Evolutionary conservation across 2,113 vertebrate genomes (phyloP).

Genomic region (Platichthys flesus): DNA sequence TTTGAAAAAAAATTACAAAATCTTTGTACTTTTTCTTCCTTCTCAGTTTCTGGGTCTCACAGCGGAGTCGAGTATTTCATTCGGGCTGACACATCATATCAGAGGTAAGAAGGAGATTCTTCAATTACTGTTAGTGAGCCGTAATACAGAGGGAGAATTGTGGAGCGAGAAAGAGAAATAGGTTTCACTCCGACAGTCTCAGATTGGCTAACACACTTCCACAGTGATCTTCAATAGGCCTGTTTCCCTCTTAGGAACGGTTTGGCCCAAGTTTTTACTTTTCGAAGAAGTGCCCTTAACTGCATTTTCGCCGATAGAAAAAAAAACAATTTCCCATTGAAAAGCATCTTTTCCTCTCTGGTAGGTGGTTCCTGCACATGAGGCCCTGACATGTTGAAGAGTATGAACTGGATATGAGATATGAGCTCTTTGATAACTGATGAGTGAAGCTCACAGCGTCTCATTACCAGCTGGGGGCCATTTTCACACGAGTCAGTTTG

Average conservation of each 20-base stretch:
- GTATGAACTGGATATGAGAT: slow-evolving; percentile 43
- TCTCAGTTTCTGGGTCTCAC: not conserved
- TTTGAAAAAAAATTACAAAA: not conserved
- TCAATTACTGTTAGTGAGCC: slow-evolving; percentile 15
- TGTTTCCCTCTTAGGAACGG: slow-evolving; percentile 16
- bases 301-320: slow-evolving; percentile 15
- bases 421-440: slow-evolving; percentile 60
- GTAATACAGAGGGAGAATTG: slow-evolving; percentile 1
- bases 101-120: slow-evolving; percentile 3
- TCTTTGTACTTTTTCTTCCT: no score
- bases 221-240: slow-evolving; percentile 26
- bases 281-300: slow-evolving; percentile 28
- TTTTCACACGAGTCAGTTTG: slow-evolving; percentile 35
- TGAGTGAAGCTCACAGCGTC: slow-evolving; percentile 70
- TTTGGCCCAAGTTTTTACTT: slow-evolving; percentile 49
- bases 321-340: slow-evolving; percentile 46
- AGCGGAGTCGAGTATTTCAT: not conserved
- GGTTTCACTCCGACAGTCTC: slow-evolving; percentile 22
- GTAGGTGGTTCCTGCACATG: slow-evolving; percentile 12
- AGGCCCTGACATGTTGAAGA: slow-evolving; percentile 39
- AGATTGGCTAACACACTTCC: slow-evolving; percentile 40
- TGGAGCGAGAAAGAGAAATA: not conserved
- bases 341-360: not conserved
- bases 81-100: not conserved
- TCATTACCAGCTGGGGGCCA: slow-evolving; percentile 78